phyloP scores from a whole-genome alignment of 2,797 vertebrate species.

The Smutsia gigantea region DNA sequence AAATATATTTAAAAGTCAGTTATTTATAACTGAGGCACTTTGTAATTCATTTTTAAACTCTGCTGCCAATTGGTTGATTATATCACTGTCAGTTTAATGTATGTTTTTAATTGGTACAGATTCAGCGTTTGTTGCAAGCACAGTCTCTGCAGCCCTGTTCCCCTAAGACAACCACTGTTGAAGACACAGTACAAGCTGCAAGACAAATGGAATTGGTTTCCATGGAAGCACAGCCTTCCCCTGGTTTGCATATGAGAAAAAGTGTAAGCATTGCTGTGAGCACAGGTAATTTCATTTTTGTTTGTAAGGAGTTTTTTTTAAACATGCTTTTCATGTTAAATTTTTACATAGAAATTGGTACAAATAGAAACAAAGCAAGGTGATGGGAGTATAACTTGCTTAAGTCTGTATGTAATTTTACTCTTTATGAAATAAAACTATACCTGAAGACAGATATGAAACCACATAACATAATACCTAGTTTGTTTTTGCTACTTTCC shows the following conservation, averaged over 20 bases:
- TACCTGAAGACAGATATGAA: constrained; percentile 18
- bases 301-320: constrained; percentile 1
- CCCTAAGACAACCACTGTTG: not conserved
- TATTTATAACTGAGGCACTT: constrained; percentile 27
- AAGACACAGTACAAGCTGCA: constrained; percentile 14
- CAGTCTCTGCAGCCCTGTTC: constrained; percentile 84
- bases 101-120: constrained; percentile 85
- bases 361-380: not conserved
- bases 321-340: not conserved
- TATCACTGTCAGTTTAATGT: not conserved
- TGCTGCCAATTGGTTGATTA: constrained; percentile 9
- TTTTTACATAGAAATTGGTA: constrained; percentile 32
- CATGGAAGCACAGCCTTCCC: constrained; percentile 81
- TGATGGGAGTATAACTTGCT: not conserved
- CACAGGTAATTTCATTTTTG: constrained; percentile 89
- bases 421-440: constrained; percentile 26
- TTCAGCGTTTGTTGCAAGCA: constrained; percentile 94
- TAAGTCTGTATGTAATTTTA: constrained; percentile 38
- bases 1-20: constrained; percentile 37
- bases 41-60: constrained; percentile 61
- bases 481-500: constrained; percentile 40
- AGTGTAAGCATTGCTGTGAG: constrained; percentile 94
- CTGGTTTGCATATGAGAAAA: constrained; percentile 73
- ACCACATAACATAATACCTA: not conserved
- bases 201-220: constrained; percentile 80